Evolutionary conservation across 2,797 vertebrate genomes (phyloP), one percentile per base, ranked within the genome.

Genomic region (Poecilia gillii): DNA sequence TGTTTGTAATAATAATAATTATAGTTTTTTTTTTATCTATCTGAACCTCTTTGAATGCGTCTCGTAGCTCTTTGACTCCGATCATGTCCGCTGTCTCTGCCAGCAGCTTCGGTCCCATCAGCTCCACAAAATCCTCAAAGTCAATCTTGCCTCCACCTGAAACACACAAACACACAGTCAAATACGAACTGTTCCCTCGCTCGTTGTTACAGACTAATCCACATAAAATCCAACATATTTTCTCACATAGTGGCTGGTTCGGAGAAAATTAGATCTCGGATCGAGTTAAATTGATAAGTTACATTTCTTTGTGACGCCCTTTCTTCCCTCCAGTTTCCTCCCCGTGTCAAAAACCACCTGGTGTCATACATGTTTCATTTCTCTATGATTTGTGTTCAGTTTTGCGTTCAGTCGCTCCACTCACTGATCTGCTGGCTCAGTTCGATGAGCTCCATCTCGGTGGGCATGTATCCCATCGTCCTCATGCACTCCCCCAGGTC

Each of bases 391-490:
- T n/a, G 41, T 14, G 41, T 14, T 70, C 9, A 1, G 41, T 14
- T 28, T 45, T 25, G 49, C 23, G 49, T 3, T 45, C 6, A 45
- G 25, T 3, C 41, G 57, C n/a, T 76, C 7, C 20, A 93, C 96
- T 95, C 86, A 99, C 98, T 94, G 88, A 99, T 98, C 88, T 97
- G 96, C 94, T 99, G 98, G 59, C 98, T 98, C 79, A 99, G 94
- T 89, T 99, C 97, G 0, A 99, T 99, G 86, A 99, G 97, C 90
- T 99, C 98, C 98, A 99, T 99, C 94, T 99, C 98, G 0, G 98
- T 99, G 33, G 98, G 98, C 98, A 99, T 99, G 93, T 98, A 99
- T 49, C 98, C 98, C 97, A 99, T 97, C 3, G 97, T 98, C 90
- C 98, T 95, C 98, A 99, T 99, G 84, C 98, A 99, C 90, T 98